Evolutionary conservation across 2,113 vertebrate genomes (phyloP), one percentile per base, ranked within the genome.

Genomic region (Silurus meridionalis): DNA sequence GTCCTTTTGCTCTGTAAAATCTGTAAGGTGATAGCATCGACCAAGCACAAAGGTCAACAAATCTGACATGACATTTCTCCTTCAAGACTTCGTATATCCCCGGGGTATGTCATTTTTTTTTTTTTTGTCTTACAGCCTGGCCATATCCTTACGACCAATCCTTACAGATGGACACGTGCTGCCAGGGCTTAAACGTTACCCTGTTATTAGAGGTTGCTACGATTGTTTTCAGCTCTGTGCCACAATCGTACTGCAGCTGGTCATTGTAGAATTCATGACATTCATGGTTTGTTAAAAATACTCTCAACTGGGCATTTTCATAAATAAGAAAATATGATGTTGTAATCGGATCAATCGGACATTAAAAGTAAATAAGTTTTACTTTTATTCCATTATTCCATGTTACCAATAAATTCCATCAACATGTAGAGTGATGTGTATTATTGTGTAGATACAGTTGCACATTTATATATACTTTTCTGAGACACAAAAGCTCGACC

Each of bases 1-100:
- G 55, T 80, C 64, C 37, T 37, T 71, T 58, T 75, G 64, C 37
- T 53, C 64, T 63, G 46, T 60, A 71, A 80, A 37, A 69, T 66
- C 19, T 58, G 74, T 72, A 81, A 53, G 46, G 23, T 86, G 57
- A 86, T 61, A 61, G 37, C 13, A 28, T 61, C 23, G 10, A 75
- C 79, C 63, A 57, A 6, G 37, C 66, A 28, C n/a, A 63, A 37
- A 60, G 55, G 64, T 48, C 78, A 86, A 6, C n/a, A 61, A 0
- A 81, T 8, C 55, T 61, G 64, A 60, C 79, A 63, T 52, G 57
- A 46, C 52, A 25, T 52, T 15, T 53, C 79, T 74, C 57, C 57
- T 75, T 86, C 21, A 85, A 46, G 61, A 80, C 10, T 21, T n/a
- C 14, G 14, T 86, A 17, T 23, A 71, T 19, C 37, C 37, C 46